Conservation (phyloP, 1,140 invertebrate genomes). For the Lerema accius region DNA sequence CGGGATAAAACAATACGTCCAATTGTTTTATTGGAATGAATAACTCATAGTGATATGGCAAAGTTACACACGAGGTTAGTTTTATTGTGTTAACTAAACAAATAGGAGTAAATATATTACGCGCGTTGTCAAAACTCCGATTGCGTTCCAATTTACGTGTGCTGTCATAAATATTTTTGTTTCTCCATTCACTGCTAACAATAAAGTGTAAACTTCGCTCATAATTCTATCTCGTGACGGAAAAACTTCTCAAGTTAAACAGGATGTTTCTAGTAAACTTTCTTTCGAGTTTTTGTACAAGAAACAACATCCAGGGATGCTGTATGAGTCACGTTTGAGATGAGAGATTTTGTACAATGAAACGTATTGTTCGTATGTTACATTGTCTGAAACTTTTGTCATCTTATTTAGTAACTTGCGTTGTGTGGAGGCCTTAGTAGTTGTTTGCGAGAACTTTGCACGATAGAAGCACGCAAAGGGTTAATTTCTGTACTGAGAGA, state of each 20-base stretch:
- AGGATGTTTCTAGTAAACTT: slow-evolving; percentile 54
- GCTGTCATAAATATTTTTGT: slow-evolving; percentile 54
- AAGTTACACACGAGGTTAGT: slow-evolving; percentile 4
- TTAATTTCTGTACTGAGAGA: slow-evolving; percentile 28
- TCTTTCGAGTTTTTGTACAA: slow-evolving; percentile 47
- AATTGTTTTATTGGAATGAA: slow-evolving; percentile 17
- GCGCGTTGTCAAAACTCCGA: slow-evolving; percentile 29
- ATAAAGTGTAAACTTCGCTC: slow-evolving; percentile 53
- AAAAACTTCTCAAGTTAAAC: slow-evolving; percentile 61
- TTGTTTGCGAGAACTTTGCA: slow-evolving; percentile 17
- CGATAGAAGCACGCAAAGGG: slow-evolving; percentile 10
- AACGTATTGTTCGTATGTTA: slow-evolving; percentile 33
- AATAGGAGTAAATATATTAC: not conserved
- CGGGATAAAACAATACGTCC: not conserved
- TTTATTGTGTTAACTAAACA: not conserved
- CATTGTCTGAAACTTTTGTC: slow-evolving; percentile 17
- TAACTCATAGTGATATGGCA: slow-evolving; percentile 5
- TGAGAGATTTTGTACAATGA: slow-evolving; percentile 32
- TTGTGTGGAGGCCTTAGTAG: slow-evolving; percentile 1
- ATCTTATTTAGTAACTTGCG: slow-evolving; percentile 10
- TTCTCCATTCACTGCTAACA: slow-evolving; percentile 42
- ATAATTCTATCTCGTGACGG: slow-evolving; percentile 60
- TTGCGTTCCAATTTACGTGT: slow-evolving; percentile 45
- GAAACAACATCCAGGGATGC: slow-evolving; percentile 17
- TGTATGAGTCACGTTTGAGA: slow-evolving; percentile 41